Base-by-base conservation (phyloP, 1,140 invertebrate species). In the Danaus plexippus region DNA sequence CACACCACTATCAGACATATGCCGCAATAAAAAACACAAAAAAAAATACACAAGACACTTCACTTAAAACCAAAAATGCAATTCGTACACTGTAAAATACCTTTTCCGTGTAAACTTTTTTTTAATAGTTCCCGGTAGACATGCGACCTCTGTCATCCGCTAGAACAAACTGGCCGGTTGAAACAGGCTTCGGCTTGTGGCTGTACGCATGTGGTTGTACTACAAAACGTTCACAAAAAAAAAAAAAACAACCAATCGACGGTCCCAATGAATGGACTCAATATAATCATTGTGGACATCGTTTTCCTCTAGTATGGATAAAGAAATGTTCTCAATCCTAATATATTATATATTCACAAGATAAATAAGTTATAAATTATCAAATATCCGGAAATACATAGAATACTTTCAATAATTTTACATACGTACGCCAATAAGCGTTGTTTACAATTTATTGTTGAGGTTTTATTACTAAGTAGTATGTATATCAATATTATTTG, bases 141-240 rank as follows among this genome's bases (percentile, higher is more conserved):
- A 32, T 32, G 60, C 75, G 73, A 57, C 73, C 66, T 67, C 18
- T 57, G 66, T 57, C 58, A 57, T 40, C 47, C 69, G 66, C 64
- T 54, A 64, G 63, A 61, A 57, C 64, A 61, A 66, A 67, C 64
- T 54, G 47, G 80, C 80, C 79, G 75, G 63, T 41, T 54, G 47
- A 50, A 54, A 59, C 58, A 59, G 52, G 58, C 58, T 59, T 46
- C 41, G 15, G 8, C 10, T 13, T 44, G 12, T 15, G 45, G 45
- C 18, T 32, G 57, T 59, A 48, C 57, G 41, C 51, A 43, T 52
- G 57, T 49, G 18, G 46, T 46, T 54, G 52, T 54, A 15, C 58
- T 51, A 54, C 43, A 49, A 51, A 50, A 50, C n/a, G 43, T 42
- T 53, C 44, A 45, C 41, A 59, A 59, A 48, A 54, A 48, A 49